Evolutionary conservation across 1,140 invertebrate genomes (phyloP), one percentile per base, ranked within the genome.

Genomic region (Arion vulgaris): DNA sequence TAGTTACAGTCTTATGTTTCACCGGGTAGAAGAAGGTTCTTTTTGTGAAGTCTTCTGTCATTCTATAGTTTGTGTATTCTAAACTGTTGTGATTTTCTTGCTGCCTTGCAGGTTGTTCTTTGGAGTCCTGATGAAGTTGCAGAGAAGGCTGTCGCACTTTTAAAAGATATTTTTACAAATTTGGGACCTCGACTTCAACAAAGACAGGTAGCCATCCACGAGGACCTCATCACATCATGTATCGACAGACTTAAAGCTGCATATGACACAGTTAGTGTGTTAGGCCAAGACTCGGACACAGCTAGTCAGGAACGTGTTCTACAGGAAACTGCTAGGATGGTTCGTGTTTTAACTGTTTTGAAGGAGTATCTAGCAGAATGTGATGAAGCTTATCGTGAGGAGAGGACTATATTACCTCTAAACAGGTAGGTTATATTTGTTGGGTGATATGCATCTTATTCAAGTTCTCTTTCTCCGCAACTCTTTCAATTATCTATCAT

Each of bases 341-440:
- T 97, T 91, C 95, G 98, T 82, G 96, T 99, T 36, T 94, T 99
- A 89, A 96, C 97, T 93, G 97, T 98, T 86, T 94, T 99, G 83
- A 95, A 97, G 88, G 97, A 99, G 93, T 99, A 99, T 91, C 95
- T 99, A 80, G 96, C 95, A 83, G 97, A 99, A 92, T 99, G 97
- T 94, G 98, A 99, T 94, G 95, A 95, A 81, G 95, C 96, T 80
- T 99, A 97, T 93, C 95, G 95, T 38, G 96, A 96, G 17, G 98
- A 99, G 91, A 94, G 98, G 83, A 95, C 96, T 87, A 96, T 97
- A 89, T 93, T 98, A 85, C 97, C 97, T 39, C 94, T 98, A 72
- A 95, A 96, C 89, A 95, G 96, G 95, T 96, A 32, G 36, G 84
- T 9, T 26, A 66, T 38, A 11, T 73, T 73, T 73, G 38, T 71